Evolutionary conservation across 2,888 invertebrate genomes (phyloP).

Genomic region (Cosmia trapezina): DNA sequence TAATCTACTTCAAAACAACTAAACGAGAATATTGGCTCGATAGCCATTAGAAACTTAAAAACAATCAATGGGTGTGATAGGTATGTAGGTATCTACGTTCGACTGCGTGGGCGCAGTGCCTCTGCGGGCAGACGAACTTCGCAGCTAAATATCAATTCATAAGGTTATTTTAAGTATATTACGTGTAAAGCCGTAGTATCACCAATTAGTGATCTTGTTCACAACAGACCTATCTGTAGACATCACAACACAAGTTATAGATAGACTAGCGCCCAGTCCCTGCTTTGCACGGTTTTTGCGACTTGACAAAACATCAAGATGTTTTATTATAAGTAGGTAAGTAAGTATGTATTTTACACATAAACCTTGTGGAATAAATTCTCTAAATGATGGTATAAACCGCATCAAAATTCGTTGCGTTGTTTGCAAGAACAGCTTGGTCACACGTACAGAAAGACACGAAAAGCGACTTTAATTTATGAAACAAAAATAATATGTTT

Average conservation of each 20-base stretch:
- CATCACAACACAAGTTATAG: not conserved
- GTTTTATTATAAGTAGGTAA: not conserved
- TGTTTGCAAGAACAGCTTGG: not conserved
- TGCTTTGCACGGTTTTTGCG: not conserved
- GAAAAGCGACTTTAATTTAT: too few relatives aligned
- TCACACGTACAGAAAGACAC: too few relatives aligned
- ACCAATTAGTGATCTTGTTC: constrained; percentile 28
- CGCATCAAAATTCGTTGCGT: not conserved
- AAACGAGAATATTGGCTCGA: not conserved
- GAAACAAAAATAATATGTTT: too few relatives aligned
- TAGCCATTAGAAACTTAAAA: not conserved
- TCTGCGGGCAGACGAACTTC: constrained; percentile 22
- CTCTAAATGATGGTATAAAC: too few relatives aligned
- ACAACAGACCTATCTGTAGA: not conserved
- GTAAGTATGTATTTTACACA: not conserved
- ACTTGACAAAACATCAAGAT: not conserved
- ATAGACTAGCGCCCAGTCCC: not conserved
- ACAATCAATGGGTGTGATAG: constrained; percentile 18
- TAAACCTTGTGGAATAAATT: not conserved
- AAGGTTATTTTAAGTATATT: constrained; percentile 32
- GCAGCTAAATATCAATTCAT: constrained; percentile 24
- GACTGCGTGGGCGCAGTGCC: constrained; percentile 42
- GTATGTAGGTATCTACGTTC: not conserved
- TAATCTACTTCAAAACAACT: not conserved
- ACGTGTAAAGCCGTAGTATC: not conserved